A percentile compares a stretch with the other conserved stretches of the same genome.
Conservation (phyloP, 2,113 vertebrate species). For the Halcyon malimbica region DNA sequence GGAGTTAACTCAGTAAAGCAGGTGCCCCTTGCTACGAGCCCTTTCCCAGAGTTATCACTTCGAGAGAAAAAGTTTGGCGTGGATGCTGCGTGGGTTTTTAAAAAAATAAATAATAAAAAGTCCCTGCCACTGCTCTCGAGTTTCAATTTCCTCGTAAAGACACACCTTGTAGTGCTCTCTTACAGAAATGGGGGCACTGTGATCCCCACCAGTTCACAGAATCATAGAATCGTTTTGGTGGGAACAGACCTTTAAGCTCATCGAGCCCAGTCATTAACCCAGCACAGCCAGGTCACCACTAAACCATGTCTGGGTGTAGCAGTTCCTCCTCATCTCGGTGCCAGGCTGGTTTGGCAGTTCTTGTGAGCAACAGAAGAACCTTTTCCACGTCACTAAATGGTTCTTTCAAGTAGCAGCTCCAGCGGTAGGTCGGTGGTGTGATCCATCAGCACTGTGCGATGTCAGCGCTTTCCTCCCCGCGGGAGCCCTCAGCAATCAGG, state of each 20-base stretch:
- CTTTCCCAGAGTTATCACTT: not conserved
- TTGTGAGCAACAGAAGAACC: not conserved
- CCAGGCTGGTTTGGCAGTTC: not conserved
- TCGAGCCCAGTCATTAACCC: not conserved
- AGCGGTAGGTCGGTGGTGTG: not conserved
- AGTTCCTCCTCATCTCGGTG: not conserved
- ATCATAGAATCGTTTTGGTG: not conserved
- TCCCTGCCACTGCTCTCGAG: not conserved
- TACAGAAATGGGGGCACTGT: accelerated
- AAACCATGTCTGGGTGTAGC: accelerated
- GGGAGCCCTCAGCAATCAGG: not conserved
- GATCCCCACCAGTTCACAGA: accelerated
- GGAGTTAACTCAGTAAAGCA: not conserved
- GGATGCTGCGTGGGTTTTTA: not conserved
- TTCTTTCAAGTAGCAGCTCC: not conserved
- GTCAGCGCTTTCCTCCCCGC: not conserved
- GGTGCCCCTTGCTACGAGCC: accelerated
- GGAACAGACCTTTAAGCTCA: not conserved
- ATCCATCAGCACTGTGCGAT: not conserved
- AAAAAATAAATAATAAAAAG: not conserved
- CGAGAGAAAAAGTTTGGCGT: not conserved
- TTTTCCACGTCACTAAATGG: not conserved
- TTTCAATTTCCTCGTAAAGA: not conserved
- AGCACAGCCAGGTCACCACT: not conserved
- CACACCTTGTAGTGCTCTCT: not conserved